These are phyloP conservation scores for Cetonia aurata DNA, from an alignment of 2,888 invertebrate genomes.

Conservation along the genomic window DNA sequence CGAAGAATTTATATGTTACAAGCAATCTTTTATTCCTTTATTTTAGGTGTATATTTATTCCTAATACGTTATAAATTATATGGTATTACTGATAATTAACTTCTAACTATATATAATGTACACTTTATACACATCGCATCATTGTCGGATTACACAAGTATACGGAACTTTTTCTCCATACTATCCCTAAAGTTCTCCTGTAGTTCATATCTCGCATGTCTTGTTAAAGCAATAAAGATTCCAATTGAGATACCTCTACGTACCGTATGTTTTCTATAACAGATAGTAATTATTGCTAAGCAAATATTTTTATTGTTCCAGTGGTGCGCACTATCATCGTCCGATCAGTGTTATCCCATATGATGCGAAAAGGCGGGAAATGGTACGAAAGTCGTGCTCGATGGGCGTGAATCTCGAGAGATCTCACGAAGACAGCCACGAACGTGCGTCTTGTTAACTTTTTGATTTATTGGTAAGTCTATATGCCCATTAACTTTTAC, in stretches of 20 bases:
- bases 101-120: too few species aligned
- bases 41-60: too few species aligned
- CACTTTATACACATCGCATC: neutral
- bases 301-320: conserved; percentile 66
- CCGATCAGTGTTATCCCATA: conserved; percentile 60
- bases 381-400: conserved; percentile 62
- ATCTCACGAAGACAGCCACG: conserved; percentile 43
- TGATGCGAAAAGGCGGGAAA: conserved; percentile 64
- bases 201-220: conserved; percentile 41
- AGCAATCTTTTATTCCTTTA: too few species aligned
- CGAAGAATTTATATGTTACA: too few species aligned
- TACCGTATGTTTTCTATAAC: conserved; percentile 51
- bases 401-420: conserved; percentile 59
- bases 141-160: conserved; percentile 17
- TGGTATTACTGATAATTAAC: too few species aligned
- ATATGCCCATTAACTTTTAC: conserved; percentile 47
- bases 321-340: conserved; percentile 50
- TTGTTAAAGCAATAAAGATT: conserved; percentile 47
- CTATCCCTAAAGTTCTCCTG: conserved; percentile 30
- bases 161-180: conserved; percentile 22
- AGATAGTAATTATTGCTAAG: conserved; percentile 62
- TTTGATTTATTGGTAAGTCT: conserved; percentile 63
- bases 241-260: conserved; percentile 45
- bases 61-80: too few species aligned
- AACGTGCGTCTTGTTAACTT: conserved; percentile 65